Percentiles rank a stretch among this genome's conserved stretches.
Evolutionary conservation across 2,888 invertebrate species (phyloP).

Genomic region (Conus canariensis): DNA sequence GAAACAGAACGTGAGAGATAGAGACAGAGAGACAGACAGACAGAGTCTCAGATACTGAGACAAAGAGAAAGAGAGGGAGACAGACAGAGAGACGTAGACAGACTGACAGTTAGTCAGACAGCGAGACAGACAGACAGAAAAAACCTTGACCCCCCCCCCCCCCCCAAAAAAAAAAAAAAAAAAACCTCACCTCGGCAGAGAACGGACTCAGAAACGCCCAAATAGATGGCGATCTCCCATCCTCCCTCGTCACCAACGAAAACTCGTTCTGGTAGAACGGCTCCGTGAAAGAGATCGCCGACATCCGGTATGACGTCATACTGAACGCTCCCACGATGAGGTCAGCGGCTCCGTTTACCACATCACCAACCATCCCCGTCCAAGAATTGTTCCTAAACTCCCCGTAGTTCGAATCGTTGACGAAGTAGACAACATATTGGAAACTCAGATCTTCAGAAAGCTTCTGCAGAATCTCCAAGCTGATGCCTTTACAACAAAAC

Average conservation of each 20-base stretch:
- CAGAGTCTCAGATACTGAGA: no score
- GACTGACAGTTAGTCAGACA: no score
- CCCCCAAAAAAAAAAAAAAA: no score
- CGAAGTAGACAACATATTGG: slow-evolving; percentile 88
- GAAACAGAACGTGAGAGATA: no score
- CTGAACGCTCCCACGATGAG: slow-evolving; percentile 94
- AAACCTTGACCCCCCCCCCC: no score
- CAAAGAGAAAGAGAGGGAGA: no score
- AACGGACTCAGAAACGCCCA: slow-evolving; percentile 93
- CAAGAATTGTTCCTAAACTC: slow-evolving; percentile 72
- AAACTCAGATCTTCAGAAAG: slow-evolving; percentile 91
- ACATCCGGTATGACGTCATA: slow-evolving; percentile 84
- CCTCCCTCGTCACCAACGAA: slow-evolving; percentile 87
- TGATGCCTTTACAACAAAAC: slow-evolving; percentile 88
- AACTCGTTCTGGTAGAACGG: slow-evolving; percentile 92
- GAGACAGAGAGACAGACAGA: no score
- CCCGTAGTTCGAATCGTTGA: slow-evolving; percentile 79
- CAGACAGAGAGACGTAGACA: no score
- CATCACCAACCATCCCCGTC: slow-evolving; percentile 90
- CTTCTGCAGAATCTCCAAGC: slow-evolving; percentile 91
- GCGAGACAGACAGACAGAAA: no score
- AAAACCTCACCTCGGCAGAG: slow-evolving; percentile 79
- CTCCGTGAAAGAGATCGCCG: slow-evolving; percentile 91
- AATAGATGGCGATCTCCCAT: slow-evolving; percentile 80
- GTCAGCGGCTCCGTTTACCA: slow-evolving; percentile 91